Base-by-base conservation (phyloP, 2,113 vertebrate genomes). In the Trichechus manatus region DNA sequence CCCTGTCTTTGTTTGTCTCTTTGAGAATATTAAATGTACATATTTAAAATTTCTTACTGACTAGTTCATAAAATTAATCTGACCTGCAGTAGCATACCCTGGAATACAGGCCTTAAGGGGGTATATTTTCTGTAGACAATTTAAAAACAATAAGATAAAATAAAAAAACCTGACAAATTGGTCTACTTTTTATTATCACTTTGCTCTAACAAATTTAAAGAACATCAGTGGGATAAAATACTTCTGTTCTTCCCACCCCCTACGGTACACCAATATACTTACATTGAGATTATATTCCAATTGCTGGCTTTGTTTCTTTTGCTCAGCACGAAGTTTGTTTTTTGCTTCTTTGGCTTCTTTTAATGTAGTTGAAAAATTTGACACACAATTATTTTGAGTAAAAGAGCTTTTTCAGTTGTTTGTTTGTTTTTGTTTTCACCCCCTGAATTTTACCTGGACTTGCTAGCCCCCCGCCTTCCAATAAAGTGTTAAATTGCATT, bases 31-130 rank as follows among this genome's bases (percentile, higher is more conserved):
- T 68, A 84, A 85, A 74, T 3, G 56, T 25, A 64, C 13, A 14
- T 44, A 72, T 70, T 78, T 87, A 72, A 91, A 91, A 80, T 15
- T 42, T 89, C 13, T 23, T 84, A 80, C 25, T 78, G 64, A 68
- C 11, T 39, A 78, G 25, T 36, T 53, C 13, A 83, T 81, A 92
- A 92, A 64, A 68, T 79, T 63, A 86, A 85, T 81, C 42, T 94
- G 27, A 86, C 29, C 33, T 44, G 9, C 33, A 81, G 44, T 53
- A n/a, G 15, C 25, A 47, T 36, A 7, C 4, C n/a, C 63, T 88
- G 36, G 29, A 17, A 6, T 84, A 0, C n/a, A 56, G 63, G 22
- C 72, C 64, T 4, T 36, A 87, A 66, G 44, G 5, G 2, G 4
- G 19, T 39, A 36, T 63, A 89, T 4, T 59, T 53, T 75, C 63